A percentile compares a stretch with the other conserved stretches of the same genome.
Evolutionary conservation across 30 jellyfish, hydroid and myxozoan species (phyloP).

Genomic region (Catostylus mosaicus): DNA sequence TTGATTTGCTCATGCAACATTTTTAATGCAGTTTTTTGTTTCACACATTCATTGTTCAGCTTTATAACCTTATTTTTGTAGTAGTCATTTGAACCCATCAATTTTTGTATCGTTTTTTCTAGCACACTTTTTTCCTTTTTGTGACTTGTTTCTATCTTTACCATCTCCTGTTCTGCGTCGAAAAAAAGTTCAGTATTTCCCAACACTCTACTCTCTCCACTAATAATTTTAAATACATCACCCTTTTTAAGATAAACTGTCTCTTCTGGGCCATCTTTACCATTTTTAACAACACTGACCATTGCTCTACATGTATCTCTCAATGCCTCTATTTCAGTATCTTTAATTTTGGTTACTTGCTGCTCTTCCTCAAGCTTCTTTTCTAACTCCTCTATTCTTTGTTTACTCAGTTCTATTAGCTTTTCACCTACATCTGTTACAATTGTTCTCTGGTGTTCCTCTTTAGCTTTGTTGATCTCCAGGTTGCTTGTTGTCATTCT

Average conservation of each 20-base stretch:
- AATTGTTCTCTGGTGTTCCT: neutral
- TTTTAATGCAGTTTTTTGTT: constrained; percentile 21
- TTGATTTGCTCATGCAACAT: neutral
- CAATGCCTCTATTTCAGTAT: neutral
- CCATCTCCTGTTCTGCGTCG: neutral
- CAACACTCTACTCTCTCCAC: neutral
- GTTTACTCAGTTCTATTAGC: neutral
- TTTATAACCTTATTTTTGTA: constrained; percentile 38
- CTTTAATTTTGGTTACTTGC: neutral
- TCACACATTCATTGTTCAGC: constrained; percentile 42
- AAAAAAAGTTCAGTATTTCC: neutral
- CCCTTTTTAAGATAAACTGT: neutral
- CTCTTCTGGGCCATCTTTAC: neutral
- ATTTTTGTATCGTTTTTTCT: neutral
- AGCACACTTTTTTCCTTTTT: neutral
- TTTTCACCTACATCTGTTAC: neutral
- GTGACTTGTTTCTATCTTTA: neutral
- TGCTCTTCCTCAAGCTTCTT: constrained; percentile 6
- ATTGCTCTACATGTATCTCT: neutral
- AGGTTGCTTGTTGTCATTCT: constrained; percentile 22
- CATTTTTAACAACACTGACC: neutral
- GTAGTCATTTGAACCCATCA: constrained; percentile 29
- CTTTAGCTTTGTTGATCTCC: constrained; percentile 23
- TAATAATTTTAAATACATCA: neutral
- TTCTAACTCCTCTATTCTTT: constrained; percentile 8